A percentile compares a stretch with the other conserved stretches of the same genome.
These are phyloP conservation scores for Drosophila seguyi DNA, from an alignment of 1,140 invertebrate species.

Conservation along the genomic window DNA sequence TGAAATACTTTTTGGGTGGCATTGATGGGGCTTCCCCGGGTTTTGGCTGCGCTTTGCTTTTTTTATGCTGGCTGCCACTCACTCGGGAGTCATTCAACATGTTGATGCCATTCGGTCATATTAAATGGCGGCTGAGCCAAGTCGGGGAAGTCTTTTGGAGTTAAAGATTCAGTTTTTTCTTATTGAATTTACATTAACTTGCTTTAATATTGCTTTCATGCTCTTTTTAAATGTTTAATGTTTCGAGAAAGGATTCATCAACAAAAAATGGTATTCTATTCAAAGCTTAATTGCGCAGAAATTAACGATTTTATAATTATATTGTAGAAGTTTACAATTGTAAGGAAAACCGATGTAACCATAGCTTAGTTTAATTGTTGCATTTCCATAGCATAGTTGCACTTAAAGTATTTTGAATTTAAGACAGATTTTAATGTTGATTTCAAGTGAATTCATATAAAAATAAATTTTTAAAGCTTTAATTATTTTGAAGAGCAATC, in stretches of 20 bases:
- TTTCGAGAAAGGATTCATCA: neutral
- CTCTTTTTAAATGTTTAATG: neutral
- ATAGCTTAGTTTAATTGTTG: no score
- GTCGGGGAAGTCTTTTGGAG: neutral
- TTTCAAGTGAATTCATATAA: neutral
- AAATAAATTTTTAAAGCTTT: neutral
- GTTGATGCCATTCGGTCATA: slow-evolving; percentile 59
- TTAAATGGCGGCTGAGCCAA: slow-evolving; percentile 44
- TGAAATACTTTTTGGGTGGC: slow-evolving; percentile 84
- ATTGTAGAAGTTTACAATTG: no score
- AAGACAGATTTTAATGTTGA: no score
- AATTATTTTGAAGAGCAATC: neutral
- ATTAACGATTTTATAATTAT: no score
- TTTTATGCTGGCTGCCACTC: slow-evolving; percentile 62
- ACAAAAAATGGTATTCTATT: neutral
- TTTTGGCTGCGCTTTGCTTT: slow-evolving; percentile 78
- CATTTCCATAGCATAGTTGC: no score
- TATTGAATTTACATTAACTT: neutral
- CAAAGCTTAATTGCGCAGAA: neutral
- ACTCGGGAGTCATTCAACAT: slow-evolving; percentile 65
- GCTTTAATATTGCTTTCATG: no score
- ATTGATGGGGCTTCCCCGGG: slow-evolving; percentile 72
- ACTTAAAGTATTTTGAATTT: no score
- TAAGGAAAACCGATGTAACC: no score
- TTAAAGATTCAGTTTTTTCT: neutral